These are phyloP conservation scores for Erpetoichthys calabaricus DNA, from an alignment of 2,797 vertebrate genomes.

Conservation along the genomic window DNA sequence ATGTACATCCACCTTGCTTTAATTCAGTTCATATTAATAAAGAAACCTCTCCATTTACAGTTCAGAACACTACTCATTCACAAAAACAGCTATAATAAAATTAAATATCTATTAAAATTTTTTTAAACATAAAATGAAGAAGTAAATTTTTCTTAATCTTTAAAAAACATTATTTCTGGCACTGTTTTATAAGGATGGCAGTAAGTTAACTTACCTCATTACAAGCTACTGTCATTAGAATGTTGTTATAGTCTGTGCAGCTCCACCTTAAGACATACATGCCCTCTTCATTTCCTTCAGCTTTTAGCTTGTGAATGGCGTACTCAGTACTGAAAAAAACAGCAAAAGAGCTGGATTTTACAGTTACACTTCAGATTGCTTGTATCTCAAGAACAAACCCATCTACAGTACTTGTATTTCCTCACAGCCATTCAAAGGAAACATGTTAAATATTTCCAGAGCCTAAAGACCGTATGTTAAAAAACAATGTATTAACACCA, in stretches of 20 bases:
- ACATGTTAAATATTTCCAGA: too few species aligned
- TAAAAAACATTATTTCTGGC: not conserved
- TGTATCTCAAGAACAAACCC: too few species aligned
- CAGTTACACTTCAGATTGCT: too few species aligned
- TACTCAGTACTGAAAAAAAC: constrained; percentile 72
- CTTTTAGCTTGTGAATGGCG: constrained; percentile 76
- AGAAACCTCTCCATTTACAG: too few species aligned
- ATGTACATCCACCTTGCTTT: too few species aligned
- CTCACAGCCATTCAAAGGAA: too few species aligned
- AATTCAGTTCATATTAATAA: too few species aligned
- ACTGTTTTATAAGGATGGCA: not conserved
- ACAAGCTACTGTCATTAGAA: constrained; percentile 92
- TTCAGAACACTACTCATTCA: too few species aligned
- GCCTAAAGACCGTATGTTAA: too few species aligned
- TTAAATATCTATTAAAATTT: not conserved
- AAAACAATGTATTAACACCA: too few species aligned
- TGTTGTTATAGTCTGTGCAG: constrained; percentile 83
- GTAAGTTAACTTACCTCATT: constrained; percentile 51
- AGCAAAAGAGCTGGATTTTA: not conserved
- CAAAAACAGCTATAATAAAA: too few species aligned
- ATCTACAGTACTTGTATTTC: too few species aligned
- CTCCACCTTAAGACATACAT: constrained; percentile 87
- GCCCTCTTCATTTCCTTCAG: constrained; percentile 82
- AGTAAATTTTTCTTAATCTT: not conserved
- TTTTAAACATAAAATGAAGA: not conserved